Conservation (phyloP, 2,888 invertebrate species). For the Caenorhabditis parvicauda region DNA sequence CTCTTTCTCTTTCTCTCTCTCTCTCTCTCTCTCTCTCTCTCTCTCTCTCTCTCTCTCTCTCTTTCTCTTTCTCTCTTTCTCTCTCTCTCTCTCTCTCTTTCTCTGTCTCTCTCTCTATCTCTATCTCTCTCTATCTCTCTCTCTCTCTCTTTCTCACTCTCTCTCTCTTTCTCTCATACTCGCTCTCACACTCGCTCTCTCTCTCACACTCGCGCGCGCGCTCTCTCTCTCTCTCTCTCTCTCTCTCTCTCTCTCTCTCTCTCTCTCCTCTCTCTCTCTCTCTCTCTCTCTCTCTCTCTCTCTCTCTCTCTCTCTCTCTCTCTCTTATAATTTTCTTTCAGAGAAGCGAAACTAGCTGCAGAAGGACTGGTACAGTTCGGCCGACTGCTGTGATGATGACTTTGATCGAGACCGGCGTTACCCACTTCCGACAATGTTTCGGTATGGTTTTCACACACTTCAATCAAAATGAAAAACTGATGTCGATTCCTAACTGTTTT, state of each 20-base stretch:
- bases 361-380: constrained; percentile 90
- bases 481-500: too few species aligned
- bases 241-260: not conserved
- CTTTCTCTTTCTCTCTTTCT: constrained; percentile 1
- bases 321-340: constrained; percentile 12
- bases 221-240: not conserved
- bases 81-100: not conserved
- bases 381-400: constrained; percentile 75
- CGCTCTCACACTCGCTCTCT: not conserved
- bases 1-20: not conserved
- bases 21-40: not conserved
- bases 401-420: constrained; percentile 21
- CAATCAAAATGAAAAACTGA: too few species aligned
- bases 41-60: not conserved
- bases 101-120: constrained; percentile 1
- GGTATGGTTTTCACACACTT: constrained; percentile 20
- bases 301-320: not conserved
- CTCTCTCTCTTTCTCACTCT: not conserved
- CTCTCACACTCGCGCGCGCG: too few species aligned
- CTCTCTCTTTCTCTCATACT: not conserved
- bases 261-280: too few species aligned
- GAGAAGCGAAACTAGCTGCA: constrained; percentile 84
- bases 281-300: not conserved
- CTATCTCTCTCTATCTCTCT: not conserved
- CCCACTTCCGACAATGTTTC: constrained; percentile 48